These are phyloP conservation scores for Carabus problematicus DNA, from an alignment of 2,888 invertebrate species.

Conservation along the genomic window DNA sequence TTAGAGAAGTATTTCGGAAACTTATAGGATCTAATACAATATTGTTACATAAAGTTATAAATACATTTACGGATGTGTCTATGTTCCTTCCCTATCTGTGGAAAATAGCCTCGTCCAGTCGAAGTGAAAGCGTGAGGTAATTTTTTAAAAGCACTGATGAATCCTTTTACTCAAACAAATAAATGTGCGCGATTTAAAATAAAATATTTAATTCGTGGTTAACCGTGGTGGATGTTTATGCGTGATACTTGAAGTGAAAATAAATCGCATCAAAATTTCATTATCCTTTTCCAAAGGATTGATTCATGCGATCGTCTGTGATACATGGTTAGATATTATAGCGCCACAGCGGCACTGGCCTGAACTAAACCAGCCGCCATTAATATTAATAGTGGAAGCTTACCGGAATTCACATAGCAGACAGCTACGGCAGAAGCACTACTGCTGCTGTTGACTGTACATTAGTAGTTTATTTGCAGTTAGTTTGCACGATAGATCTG, in stretches of 20 bases:
- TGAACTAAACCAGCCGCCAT: constrained; percentile 20
- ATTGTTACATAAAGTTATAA: no score
- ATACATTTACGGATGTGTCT: no score
- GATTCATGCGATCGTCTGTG: constrained; percentile 14
- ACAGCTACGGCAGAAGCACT: constrained; percentile 8
- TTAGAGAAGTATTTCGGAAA: no score
- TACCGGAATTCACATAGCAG: constrained; percentile 6
- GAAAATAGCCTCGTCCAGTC: not conserved
- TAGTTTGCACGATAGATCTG: no score
- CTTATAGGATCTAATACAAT: no score
- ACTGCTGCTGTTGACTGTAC: no score
- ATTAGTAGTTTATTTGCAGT: no score
- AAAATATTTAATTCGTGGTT: constrained; percentile 32
- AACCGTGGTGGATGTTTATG: constrained; percentile 19
- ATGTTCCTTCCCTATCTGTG: no score
- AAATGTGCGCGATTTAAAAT: constrained; percentile 36
- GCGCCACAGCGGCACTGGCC: not conserved
- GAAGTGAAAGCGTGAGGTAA: no score
- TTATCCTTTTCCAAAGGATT: constrained; percentile 24
- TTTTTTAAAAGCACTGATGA: constrained; percentile 28
- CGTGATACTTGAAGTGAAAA: constrained; percentile 23
- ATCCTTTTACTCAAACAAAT: constrained; percentile 21
- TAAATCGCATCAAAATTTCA: constrained; percentile 33
- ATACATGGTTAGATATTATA: constrained; percentile 28
- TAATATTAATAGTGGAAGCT: constrained; percentile 29